A percentile compares a stretch with the other conserved stretches of the same genome.
phyloP scores from a whole-genome alignment of 1,140 invertebrate genomes.

The Drosophila pseudoananassae region DNA sequence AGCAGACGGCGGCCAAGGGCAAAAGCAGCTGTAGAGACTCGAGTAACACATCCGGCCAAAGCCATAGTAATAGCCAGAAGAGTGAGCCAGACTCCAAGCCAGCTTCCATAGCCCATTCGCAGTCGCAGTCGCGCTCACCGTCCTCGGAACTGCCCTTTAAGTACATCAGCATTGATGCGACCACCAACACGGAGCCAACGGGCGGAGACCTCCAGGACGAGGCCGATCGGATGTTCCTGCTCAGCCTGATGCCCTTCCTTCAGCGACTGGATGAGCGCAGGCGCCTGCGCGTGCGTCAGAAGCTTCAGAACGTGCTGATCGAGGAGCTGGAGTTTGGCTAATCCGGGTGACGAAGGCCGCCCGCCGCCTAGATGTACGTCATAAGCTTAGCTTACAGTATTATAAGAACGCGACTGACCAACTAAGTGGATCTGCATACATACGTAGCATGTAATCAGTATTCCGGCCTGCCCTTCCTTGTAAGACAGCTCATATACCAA shows the following conservation, averaged over 20 bases:
- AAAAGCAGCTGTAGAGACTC: constrained; percentile 19
- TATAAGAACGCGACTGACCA: constrained; percentile 65
- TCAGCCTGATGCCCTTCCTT: constrained; percentile 73
- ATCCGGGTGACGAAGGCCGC: neutral
- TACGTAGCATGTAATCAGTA: constrained; percentile 70
- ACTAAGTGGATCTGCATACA: constrained; percentile 42
- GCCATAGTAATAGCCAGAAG: constrained; percentile 33
- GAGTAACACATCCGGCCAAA: constrained; percentile 10
- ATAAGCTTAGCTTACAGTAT: constrained; percentile 78
- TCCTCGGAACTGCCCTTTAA: constrained; percentile 59
- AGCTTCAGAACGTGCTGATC: constrained; percentile 72
- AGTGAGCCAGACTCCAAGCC: constrained; percentile 50
- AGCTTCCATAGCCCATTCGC: neutral
- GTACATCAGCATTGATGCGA: constrained; percentile 66
- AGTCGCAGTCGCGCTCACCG: constrained; percentile 7
- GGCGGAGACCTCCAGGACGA: constrained; percentile 52
- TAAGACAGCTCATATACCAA: constrained; percentile 12
- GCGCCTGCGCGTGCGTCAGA: constrained; percentile 70
- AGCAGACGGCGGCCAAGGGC: constrained; percentile 27
- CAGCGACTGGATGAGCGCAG: constrained; percentile 69
- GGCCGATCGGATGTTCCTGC: constrained; percentile 75
- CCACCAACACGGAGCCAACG: constrained; percentile 63
- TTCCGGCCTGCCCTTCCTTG: constrained; percentile 41
- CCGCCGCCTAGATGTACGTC: constrained; percentile 23
- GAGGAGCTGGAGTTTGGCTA: constrained; percentile 72